Conservation (phyloP, 1,140 invertebrate species). For the Drosophila nigrodunni region DNA sequence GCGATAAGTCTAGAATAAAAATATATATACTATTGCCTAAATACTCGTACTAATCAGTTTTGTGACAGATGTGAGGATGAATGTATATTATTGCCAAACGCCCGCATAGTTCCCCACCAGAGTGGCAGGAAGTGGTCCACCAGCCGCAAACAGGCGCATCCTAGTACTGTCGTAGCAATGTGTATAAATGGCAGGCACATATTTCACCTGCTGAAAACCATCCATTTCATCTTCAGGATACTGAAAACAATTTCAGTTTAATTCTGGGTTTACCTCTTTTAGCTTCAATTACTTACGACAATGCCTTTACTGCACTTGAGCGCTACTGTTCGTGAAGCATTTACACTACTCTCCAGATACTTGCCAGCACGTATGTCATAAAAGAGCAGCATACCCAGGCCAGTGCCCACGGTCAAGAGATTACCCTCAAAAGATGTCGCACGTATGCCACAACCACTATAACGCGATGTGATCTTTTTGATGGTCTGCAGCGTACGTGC, state of each 20-base stretch:
- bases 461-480: constrained; percentile 89
- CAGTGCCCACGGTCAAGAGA: constrained; percentile 96
- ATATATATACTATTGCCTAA: constrained; percentile 35
- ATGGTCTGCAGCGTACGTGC: constrained; percentile 92
- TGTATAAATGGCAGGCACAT: constrained; percentile 97
- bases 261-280: not conserved
- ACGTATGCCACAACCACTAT: constrained; percentile 93
- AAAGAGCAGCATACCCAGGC: constrained; percentile 95
- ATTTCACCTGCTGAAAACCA: constrained; percentile 93
- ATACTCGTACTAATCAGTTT: constrained; percentile 63
- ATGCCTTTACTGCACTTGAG: constrained; percentile 95
- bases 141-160: constrained; percentile 96
- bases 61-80: constrained; percentile 22
- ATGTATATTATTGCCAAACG: constrained; percentile 86
- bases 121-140: constrained; percentile 95
- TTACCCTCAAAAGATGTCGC: constrained; percentile 96
- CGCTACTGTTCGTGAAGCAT: constrained; percentile 94
- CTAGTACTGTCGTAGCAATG: constrained; percentile 97
- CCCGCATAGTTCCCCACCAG: constrained; percentile 93
- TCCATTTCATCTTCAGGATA: constrained; percentile 94
- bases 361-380: constrained; percentile 96
- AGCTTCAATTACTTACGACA: constrained; percentile 88
- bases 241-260: constrained; percentile 84
- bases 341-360: constrained; percentile 95
- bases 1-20: constrained; percentile 48